Evolutionary conservation across 2,113 vertebrate species (phyloP).

Genomic region (Marmota flaviventris): DNA sequence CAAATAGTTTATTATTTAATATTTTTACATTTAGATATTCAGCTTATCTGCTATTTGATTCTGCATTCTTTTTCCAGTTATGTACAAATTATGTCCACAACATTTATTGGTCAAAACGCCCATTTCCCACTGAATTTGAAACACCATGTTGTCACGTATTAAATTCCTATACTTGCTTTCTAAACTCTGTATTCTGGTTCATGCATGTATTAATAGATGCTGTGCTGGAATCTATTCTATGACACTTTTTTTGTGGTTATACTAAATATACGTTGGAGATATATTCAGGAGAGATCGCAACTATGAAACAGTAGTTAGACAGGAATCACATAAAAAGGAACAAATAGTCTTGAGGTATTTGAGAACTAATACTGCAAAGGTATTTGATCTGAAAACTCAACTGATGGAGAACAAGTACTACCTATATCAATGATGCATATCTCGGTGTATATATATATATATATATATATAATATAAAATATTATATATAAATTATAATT

Average conservation of each 20-base stretch:
- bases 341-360: background rate
- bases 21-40: conserved; percentile 23
- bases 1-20: background rate
- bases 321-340: background rate
- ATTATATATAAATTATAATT: no score
- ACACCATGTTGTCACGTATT: background rate
- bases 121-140: conserved; percentile 10
- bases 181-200: background rate
- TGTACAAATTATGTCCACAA: background rate
- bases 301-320: background rate
- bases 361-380: background rate
- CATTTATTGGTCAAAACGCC: conserved; percentile 10
- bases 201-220: background rate
- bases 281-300: background rate
- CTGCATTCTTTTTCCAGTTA: background rate
- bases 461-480: background rate
- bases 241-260: background rate
- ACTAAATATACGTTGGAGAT: background rate
- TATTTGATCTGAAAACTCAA: conserved; percentile 49
- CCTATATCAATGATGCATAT: background rate
- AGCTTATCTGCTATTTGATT: conserved; percentile 15
- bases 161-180: background rate
- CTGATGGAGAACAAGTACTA: background rate
- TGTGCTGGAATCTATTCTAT: background rate
- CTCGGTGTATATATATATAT: background rate